Conservation (phyloP, 2,113 vertebrate genomes). For the Phaetusa simplex region DNA sequence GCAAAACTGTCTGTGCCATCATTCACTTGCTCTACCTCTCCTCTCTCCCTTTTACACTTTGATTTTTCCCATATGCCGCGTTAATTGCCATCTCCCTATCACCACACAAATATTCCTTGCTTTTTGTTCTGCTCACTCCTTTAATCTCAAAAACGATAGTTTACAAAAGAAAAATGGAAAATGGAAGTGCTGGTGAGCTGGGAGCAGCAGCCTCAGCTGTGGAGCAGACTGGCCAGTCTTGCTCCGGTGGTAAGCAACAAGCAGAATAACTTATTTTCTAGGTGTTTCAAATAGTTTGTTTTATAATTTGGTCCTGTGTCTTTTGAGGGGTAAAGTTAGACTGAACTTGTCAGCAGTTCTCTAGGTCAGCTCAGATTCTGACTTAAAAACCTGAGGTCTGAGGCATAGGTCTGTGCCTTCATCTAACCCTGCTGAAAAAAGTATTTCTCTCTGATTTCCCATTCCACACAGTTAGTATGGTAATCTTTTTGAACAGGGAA, state of each 20-base stretch:
- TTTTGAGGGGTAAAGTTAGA: not conserved
- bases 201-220: not conserved
- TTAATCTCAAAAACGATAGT: not conserved
- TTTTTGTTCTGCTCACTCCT: not conserved
- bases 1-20: not conserved
- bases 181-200: not conserved
- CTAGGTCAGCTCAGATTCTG: not conserved
- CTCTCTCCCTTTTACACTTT: not conserved
- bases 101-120: not conserved
- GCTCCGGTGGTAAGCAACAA: not conserved
- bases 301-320: not conserved
- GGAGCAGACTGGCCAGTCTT: not conserved
- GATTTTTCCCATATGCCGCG: not conserved
- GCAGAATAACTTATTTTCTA: not conserved
- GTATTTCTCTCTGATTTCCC: not conserved
- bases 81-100: not conserved
- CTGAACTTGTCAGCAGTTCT: not conserved
- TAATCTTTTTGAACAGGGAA: not conserved
- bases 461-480: not conserved
- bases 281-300: not conserved
- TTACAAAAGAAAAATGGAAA: not conserved
- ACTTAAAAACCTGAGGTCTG: not conserved
- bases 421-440: not conserved
- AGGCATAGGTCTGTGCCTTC: not conserved
- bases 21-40: not conserved